These are phyloP conservation scores for Hippopotamyrus pictus DNA, from an alignment of 2,797 vertebrate species.

Conservation along the genomic window DNA sequence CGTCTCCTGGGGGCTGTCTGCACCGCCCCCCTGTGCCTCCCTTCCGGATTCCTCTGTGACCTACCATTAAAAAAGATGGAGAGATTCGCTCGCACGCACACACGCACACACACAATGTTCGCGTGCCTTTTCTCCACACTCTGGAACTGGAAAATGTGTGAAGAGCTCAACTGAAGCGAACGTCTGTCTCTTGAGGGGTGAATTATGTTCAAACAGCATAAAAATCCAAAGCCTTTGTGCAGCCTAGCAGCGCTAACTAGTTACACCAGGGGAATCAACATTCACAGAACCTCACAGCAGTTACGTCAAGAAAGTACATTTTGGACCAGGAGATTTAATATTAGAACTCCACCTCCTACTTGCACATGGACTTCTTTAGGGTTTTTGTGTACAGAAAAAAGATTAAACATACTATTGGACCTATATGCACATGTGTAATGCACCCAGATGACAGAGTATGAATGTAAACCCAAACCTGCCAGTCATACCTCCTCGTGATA, in stretches of 20 bases:
- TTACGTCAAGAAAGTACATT: neutral
- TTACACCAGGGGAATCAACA: neutral
- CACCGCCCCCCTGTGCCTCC: neutral
- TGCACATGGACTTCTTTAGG: neutral
- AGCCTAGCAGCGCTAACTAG: neutral
- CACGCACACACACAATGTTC: neutral
- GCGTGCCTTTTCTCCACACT: neutral
- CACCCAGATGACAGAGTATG: neutral
- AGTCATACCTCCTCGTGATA: slow-evolving; percentile 29
- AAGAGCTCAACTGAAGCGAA: neutral
- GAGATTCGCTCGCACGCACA: neutral
- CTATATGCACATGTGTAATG: neutral
- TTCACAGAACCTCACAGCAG: neutral
- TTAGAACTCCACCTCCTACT: neutral
- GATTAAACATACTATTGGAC: neutral
- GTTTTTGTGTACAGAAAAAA: neutral
- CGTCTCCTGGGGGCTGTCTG: neutral
- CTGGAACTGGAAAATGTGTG: neutral
- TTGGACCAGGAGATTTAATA: neutral
- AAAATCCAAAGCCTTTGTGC: neutral
- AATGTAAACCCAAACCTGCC: neutral
- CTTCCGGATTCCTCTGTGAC: slow-evolving; percentile 12
- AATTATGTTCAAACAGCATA: neutral
- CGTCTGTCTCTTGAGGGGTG: neutral
- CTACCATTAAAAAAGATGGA: neutral